Evolutionary conservation across 2,113 vertebrate genomes (phyloP).

Genomic region (Macquaria ambigua): DNA sequence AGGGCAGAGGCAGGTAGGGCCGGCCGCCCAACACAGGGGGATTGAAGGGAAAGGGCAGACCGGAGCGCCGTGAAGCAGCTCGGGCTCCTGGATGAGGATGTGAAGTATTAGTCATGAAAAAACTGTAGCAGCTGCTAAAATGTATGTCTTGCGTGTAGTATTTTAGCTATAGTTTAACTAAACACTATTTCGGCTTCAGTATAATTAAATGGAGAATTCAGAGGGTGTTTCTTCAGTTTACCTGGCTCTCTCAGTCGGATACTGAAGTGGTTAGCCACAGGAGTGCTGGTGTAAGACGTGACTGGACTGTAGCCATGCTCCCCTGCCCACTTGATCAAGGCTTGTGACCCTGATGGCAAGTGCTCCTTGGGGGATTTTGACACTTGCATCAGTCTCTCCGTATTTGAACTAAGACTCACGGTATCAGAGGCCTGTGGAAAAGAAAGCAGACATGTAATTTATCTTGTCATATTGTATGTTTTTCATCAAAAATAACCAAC

Average conservation of each 20-base stretch:
- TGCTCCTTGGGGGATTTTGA: slow-evolving; percentile 73
- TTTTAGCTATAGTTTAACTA: neutral
- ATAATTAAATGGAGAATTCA: neutral
- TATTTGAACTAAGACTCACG: slow-evolving; percentile 83
- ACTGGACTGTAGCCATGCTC: slow-evolving; percentile 86
- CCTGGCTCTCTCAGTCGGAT: slow-evolving; percentile 89
- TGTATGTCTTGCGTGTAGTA: neutral
- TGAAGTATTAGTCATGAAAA: neutral
- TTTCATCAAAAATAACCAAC: neutral
- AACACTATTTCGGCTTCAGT: neutral
- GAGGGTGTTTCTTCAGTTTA: slow-evolving; percentile 67
- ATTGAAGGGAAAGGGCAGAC: slow-evolving; percentile 86
- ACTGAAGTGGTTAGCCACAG: slow-evolving; percentile 92
- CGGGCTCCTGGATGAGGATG: slow-evolving; percentile 65
- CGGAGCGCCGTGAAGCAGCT: slow-evolving; percentile 67
- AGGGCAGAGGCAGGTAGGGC: slow-evolving; percentile 61
- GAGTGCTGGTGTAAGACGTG: slow-evolving; percentile 92
- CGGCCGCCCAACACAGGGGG: slow-evolving; percentile 65
- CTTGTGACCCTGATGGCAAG: slow-evolving; percentile 89
- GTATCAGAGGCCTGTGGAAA: slow-evolving; percentile 90
- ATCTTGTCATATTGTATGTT: neutral
- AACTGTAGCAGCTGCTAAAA: slow-evolving; percentile 8
- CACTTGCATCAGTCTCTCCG: slow-evolving; percentile 70
- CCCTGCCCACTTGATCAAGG: slow-evolving; percentile 91
- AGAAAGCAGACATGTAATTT: neutral